phyloP scores from a whole-genome alignment of 2,888 invertebrate species.

The Strigamia maritima region DNA sequence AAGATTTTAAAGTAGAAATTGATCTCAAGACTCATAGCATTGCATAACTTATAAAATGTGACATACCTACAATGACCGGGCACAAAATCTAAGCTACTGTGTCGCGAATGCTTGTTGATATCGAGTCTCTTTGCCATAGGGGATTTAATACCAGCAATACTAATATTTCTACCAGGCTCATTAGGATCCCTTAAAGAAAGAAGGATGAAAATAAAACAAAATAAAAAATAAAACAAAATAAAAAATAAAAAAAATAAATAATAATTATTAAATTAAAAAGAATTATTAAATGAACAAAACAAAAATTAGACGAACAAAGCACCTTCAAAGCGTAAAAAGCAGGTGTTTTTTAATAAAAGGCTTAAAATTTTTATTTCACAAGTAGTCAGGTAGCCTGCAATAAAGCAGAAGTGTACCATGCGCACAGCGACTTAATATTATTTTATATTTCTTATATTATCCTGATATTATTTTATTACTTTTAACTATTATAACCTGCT shows the following conservation, averaged over 20 bases:
- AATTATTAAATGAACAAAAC: slow-evolving; percentile 1
- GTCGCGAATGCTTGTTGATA: slow-evolving; percentile 44
- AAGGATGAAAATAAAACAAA: slow-evolving; percentile 52
- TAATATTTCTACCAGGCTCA: slow-evolving; percentile 53
- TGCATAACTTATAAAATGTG: slow-evolving; percentile 7
- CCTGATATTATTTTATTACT: neutral
- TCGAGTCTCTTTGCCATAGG: slow-evolving; percentile 24
- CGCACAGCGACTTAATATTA: neutral
- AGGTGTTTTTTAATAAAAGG: slow-evolving; percentile 22
- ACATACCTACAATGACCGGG: slow-evolving; percentile 45
- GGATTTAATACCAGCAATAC: slow-evolving; percentile 46
- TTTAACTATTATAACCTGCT: slow-evolving; percentile 24
- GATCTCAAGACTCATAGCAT: neutral
- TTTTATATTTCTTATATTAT: neutral
- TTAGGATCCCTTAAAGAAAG: slow-evolving; percentile 59
- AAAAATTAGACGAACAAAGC: slow-evolving; percentile 21
- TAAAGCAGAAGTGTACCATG: neutral
- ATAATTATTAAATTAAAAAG: neutral
- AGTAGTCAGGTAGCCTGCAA: neutral
- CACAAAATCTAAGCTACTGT: slow-evolving; percentile 46
- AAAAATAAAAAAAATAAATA: slow-evolving; percentile 45
- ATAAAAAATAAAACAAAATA: slow-evolving; percentile 19
- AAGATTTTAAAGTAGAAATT: neutral
- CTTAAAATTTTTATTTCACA: neutral
- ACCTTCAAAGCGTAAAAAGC: slow-evolving; percentile 26